Evolutionary conservation across 2,113 vertebrate species (phyloP).

Genomic region (Heterochromis multidens): DNA sequence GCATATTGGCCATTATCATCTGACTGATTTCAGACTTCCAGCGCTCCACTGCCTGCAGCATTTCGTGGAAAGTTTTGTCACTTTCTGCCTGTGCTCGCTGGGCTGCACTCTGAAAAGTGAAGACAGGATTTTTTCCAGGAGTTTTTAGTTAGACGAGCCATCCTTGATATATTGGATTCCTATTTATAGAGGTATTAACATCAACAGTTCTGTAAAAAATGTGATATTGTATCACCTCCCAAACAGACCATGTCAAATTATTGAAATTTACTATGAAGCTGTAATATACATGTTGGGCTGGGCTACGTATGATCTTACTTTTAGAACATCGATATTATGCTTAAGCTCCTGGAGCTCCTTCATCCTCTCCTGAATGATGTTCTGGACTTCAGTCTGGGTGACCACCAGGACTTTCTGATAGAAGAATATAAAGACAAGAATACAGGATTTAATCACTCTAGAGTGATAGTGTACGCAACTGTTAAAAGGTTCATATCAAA

Average conservation of each 20-base stretch:
- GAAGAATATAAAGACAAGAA: not conserved
- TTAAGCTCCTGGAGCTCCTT: constrained; percentile 79
- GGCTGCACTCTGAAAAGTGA: constrained; percentile 58
- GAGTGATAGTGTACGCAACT: not conserved
- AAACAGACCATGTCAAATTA: not conserved
- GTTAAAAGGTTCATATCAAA: not conserved
- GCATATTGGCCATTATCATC: constrained; percentile 77
- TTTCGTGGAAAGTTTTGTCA: constrained; percentile 78
- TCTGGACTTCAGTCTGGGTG: constrained; percentile 75
- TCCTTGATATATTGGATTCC: not conserved
- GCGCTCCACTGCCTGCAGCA: constrained; percentile 77
- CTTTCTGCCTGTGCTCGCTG: constrained; percentile 73
- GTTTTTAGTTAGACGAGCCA: not conserved
- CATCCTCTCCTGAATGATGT: constrained; percentile 75
- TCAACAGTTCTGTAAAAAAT: not conserved
- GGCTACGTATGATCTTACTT: constrained; percentile 54
- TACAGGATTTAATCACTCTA: not conserved
- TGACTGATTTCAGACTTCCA: constrained; percentile 77
- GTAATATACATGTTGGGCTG: too few relatives aligned
- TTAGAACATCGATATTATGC: constrained; percentile 76
- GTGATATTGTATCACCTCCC: too few relatives aligned
- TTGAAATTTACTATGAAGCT: not conserved
- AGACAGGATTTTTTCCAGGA: not conserved
- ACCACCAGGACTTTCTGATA: constrained; percentile 73
- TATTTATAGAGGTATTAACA: not conserved